Evolutionary conservation across 2,888 invertebrate genomes (phyloP), one percentile per base, ranked within the genome.

Genomic region (Leptinotarsa peninsularis): DNA sequence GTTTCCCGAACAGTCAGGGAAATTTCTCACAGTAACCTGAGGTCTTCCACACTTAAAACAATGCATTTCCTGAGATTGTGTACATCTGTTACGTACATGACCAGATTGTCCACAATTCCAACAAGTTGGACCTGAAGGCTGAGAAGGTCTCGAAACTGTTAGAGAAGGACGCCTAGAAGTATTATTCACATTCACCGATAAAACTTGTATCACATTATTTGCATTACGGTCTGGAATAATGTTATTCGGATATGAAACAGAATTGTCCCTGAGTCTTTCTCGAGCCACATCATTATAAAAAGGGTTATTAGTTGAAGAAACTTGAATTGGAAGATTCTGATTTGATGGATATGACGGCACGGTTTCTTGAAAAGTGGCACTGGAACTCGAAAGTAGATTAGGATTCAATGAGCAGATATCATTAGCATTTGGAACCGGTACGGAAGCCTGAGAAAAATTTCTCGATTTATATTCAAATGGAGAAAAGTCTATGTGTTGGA

Each of bases 1-100:
- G 63, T 72, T 75, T 75, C 69, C 72, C 66, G 66, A 71, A 69
- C 69, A 66, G 15, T 27, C 17, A 43, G 67, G 67, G 60, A 63
- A 72, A 23, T 15, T 43, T 5, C n/a, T 7, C 43, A 70, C 66
- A 13, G 75, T 73, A n/a, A 68, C 66, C n/a, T 69, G n/a, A 49
- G 27, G 72, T 15, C 15, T 63, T 14, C 68, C 68, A 63, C 75
- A 72, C 14, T 66, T 49, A 21, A 60, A 75, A 66, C 72, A 75
- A 72, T 69, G 60, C 2, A 4, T 50, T 1, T 23, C 23, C 21
- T 54, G 67, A n/a, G 67, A 56, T 50, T 63, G 58, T 10, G 33
- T 3, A 52, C 73, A 75, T 5, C 14, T 33, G 2, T 23, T 18
- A 10, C 68, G 56, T 23, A 27, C 13, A 50, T 73, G 67, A 49